A percentile compares a stretch with the other conserved stretches of the same genome.
These are phyloP conservation scores for Scotopteryx bipunctaria DNA, from an alignment of 2,888 invertebrate genomes.

Conservation along the genomic window DNA sequence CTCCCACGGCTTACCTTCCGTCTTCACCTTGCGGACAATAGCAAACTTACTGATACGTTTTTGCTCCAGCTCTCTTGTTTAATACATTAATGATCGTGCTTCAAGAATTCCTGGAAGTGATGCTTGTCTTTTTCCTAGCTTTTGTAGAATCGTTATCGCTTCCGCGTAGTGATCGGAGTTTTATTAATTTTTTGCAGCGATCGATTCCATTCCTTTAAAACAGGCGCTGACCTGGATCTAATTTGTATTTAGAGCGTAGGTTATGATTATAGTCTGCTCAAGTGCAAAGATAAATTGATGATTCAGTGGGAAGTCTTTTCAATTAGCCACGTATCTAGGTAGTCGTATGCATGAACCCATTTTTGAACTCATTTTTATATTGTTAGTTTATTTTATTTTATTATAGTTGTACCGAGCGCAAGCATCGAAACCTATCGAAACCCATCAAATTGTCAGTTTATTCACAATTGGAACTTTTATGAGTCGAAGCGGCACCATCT, in stretches of 20 bases:
- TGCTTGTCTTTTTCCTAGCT: conserved; percentile 65
- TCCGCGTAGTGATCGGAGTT: conserved; percentile 55
- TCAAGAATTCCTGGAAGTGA: conserved; percentile 72
- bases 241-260: conserved; percentile 54
- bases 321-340: conserved; percentile 29
- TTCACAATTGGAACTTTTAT: conserved; percentile 28
- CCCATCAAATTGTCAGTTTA: conserved; percentile 36
- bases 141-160: conserved; percentile 64
- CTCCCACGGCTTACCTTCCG: conserved; percentile 75
- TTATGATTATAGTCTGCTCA: conserved; percentile 37
- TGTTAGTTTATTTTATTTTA: too few relatives aligned
- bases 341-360: conserved; percentile 12
- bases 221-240: conserved; percentile 57
- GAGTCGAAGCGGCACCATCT: conserved; percentile 66
- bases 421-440: not conserved
- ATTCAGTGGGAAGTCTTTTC: conserved; percentile 36
- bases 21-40: conserved; percentile 68
- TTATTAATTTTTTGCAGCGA: conserved; percentile 53
- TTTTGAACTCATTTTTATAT: conserved; percentile 18
- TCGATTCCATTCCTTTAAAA: conserved; percentile 57
- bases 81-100: conserved; percentile 65
- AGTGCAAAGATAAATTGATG: conserved; percentile 34
- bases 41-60: conserved; percentile 62
- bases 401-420: too few relatives aligned
- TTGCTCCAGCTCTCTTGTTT: conserved; percentile 72